Evolutionary conservation across 1,140 invertebrate genomes (phyloP).

Genomic region (Adelges cooleyi): DNA sequence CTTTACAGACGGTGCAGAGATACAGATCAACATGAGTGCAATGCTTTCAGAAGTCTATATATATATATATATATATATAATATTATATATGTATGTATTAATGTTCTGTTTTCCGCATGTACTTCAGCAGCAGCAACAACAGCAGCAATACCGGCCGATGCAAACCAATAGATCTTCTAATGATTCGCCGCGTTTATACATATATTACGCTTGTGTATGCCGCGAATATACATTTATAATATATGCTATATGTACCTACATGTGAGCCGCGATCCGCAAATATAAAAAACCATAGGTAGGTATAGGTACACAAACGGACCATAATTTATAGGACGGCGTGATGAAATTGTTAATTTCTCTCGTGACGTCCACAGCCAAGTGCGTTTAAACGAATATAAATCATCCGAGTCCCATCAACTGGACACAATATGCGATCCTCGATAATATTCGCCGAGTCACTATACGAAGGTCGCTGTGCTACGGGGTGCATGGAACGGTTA

Average conservation of each 20-base stretch:
- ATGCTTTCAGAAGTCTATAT: no score
- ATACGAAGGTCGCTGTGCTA: no score
- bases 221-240: neutral
- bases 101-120: no score
- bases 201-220: no score
- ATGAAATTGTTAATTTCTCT: neutral
- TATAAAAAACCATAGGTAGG: neutral
- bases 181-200: neutral
- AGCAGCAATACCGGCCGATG: neutral
- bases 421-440: no score
- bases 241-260: neutral
- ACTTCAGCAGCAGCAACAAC: neutral
- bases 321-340: neutral
- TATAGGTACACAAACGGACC: neutral
- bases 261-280: neutral
- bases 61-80: no score
- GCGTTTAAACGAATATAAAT: neutral
- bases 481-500: neutral
- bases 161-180: constrained; percentile 18
- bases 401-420: neutral
- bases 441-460: no score
- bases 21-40: no score
- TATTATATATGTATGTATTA: no score
- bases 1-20: no score
- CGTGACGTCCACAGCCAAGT: neutral